Conservation (phyloP, 2,797 vertebrate genomes). For the Neosilurus mollespiculum region DNA sequence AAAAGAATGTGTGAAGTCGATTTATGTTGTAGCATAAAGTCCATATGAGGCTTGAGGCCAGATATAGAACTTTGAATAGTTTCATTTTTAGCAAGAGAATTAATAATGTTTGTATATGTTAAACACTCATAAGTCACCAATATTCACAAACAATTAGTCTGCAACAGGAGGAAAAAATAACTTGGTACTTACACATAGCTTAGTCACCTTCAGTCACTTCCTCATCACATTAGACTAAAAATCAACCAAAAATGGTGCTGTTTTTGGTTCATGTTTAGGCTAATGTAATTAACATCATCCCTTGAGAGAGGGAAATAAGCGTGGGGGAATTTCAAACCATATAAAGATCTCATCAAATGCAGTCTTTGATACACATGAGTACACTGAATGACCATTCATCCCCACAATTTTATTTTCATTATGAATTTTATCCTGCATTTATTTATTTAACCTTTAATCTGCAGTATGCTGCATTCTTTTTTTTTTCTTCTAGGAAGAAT, state of each 20-base stretch:
- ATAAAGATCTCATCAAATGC: not conserved
- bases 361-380: not conserved
- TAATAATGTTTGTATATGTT: not conserved
- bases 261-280: not conserved
- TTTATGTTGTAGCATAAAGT: not conserved
- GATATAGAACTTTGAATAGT: not conserved
- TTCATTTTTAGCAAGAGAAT: not conserved
- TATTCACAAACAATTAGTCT: not conserved
- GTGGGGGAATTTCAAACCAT: not conserved
- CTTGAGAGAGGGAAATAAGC: not conserved
- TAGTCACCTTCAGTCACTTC: not conserved
- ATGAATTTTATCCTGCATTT: not conserved
- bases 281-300: not conserved
- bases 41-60: not conserved
- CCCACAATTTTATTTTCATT: not conserved
- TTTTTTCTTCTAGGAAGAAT: too few relatives aligned
- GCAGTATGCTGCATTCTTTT: too few relatives aligned
- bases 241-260: too few relatives aligned
- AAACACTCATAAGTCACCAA: not conserved
- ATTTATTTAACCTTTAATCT: too few relatives aligned
- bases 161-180: not conserved
- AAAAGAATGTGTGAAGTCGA: not conserved
- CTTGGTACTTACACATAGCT: not conserved
- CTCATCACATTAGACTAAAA: too few relatives aligned
- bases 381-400: not conserved